Evolutionary conservation across 2,113 vertebrate genomes (phyloP), one percentile per base, ranked within the genome.

Genomic region (Agapornis roseicollis): DNA sequence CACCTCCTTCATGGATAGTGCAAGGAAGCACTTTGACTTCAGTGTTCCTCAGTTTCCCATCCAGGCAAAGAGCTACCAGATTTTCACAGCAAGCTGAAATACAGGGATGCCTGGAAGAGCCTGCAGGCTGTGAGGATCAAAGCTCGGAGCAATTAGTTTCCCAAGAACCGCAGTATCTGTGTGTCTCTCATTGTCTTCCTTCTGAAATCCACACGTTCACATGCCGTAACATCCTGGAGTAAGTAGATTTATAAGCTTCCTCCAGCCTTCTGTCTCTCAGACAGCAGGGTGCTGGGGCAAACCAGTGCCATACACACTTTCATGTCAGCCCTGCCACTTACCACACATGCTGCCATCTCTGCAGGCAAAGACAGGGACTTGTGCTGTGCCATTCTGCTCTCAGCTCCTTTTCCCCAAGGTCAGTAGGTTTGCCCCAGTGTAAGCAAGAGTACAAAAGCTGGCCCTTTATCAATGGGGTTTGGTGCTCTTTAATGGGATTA

Each of bases 401-500:
- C 0, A 0, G n/a, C 25, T 93, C 44, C 58, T 80, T 95, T 85
- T 29, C 74, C 53, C 41, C 2, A 3, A 72, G 88, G 92, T 93
- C 90, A 91, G 63, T 37, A 65, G 63, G 39, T 91, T 89, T 85
- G 17, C 66, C 41, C 31, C 49, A 73, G 47, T 17, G 18, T 55
- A 85, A 95, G 65, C 13, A n/a, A 84, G 76, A 94, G 39, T 49
- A 88, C 80, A 91, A 87, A 94, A 94, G 31, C 81, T 89, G 87
- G 28, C 80, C 87, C 56, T 89, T 90, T 92, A 55, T 90, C 88
- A 74, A n/a, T 85, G 71, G 70, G 42, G 12, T 93, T 95, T 89
- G 91, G 85, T 89, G 68, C 42, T 90, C 44, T 94, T 91, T 93
- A 95, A 92, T 90, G 47, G 82, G 94, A 95, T 96, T 96, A 96